Percentiles rank a stretch among this genome's conserved stretches.
Conservation (phyloP, 2,888 invertebrate species). For the Agrotis exclamationis region DNA sequence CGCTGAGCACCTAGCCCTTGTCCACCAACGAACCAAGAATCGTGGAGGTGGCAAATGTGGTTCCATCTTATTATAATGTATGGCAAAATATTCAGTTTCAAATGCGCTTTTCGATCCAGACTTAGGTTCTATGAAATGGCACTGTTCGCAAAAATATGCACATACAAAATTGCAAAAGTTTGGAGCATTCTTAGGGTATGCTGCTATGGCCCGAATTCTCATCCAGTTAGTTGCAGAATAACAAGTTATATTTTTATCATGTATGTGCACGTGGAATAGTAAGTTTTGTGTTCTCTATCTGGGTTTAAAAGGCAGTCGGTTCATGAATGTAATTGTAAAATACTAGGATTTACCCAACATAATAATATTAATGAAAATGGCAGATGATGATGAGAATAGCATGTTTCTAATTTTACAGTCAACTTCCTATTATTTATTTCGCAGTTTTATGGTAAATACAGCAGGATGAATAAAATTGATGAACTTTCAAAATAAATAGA, state of each 20-base stretch:
- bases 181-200: no score
- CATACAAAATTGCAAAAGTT: neutral
- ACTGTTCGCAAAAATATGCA: neutral
- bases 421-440: neutral
- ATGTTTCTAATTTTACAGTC: neutral
- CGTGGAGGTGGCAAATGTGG: slow-evolving; percentile 57
- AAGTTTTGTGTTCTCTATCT: neutral
- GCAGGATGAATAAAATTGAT: neutral
- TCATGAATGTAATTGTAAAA: no score
- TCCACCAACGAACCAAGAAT: slow-evolving; percentile 40
- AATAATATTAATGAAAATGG: neutral
- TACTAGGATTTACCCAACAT: neutral
- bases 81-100: neutral
- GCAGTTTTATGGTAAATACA: neutral
- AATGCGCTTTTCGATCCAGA: neutral
- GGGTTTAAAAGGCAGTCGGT: no score
- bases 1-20: slow-evolving; percentile 86
- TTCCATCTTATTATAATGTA: neutral
- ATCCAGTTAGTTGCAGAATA: no score
- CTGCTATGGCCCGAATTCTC: no score
- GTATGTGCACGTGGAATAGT: neutral
- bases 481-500: neutral
- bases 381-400: neutral
- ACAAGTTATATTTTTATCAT: no score
- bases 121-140: neutral